A percentile compares a stretch with the other conserved stretches of the same genome.
These are phyloP conservation scores for Entelurus aequoreus DNA, from an alignment of 2,113 vertebrate species.

Conservation along the genomic window DNA sequence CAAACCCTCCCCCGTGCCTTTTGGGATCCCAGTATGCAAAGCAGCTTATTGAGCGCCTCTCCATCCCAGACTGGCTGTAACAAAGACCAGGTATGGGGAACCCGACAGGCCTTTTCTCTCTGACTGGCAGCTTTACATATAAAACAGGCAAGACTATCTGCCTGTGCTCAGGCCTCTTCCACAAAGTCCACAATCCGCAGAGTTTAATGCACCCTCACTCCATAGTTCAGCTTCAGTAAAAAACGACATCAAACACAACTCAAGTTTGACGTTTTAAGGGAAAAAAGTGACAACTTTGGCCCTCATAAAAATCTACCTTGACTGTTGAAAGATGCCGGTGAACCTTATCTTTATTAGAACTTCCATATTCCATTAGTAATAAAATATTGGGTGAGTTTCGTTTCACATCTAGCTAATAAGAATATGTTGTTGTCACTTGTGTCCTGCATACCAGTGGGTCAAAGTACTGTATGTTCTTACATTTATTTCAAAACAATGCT, in stretches of 20 bases:
- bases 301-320: conserved; percentile 2
- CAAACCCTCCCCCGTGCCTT: conserved; percentile 45
- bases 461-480: too few species aligned
- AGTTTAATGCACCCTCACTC: conserved; percentile 49
- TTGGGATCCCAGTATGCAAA: conserved; percentile 55
- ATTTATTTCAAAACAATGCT: background rate
- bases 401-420: background rate
- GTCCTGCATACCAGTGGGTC: background rate
- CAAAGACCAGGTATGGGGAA: conserved; percentile 54
- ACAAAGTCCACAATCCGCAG: conserved; percentile 60
- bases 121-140: conserved; percentile 69
- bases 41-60: conserved; percentile 56
- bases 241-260: conserved; percentile 65
- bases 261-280: conserved; percentile 28
- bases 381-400: too few species aligned
- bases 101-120: conserved; percentile 57
- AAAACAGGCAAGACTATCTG: conserved; percentile 69
- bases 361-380: background rate
- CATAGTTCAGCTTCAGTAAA: conserved; percentile 55
- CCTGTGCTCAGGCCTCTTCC: conserved; percentile 57
- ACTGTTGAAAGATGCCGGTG: background rate
- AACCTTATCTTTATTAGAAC: background rate
- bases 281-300: conserved; percentile 28
- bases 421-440: background rate
- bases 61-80: conserved; percentile 52